A percentile compares a stretch with the other conserved stretches of the same genome.
Evolutionary conservation across 2,888 invertebrate genomes (phyloP).

Genomic region (Drosophila recens): DNA sequence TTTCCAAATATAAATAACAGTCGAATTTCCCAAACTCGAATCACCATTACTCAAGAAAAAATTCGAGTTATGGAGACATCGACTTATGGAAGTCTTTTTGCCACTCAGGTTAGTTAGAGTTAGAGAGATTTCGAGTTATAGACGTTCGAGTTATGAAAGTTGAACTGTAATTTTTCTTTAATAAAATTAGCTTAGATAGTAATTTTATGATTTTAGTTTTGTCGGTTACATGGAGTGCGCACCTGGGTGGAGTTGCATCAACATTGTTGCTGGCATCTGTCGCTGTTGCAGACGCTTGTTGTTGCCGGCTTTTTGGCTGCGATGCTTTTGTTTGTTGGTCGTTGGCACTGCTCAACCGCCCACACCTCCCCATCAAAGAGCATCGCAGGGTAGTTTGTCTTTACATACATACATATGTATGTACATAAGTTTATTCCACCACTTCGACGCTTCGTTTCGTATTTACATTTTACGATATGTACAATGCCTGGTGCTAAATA

Average conservation of each 20-base stretch:
- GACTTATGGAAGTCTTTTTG: no score
- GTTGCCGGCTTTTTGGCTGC: conserved; percentile 76
- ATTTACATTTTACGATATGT: conserved; percentile 65
- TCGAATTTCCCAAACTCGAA: no score
- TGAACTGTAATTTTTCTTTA: no score
- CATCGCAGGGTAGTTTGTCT: conserved; percentile 69
- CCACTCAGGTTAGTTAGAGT: no score
- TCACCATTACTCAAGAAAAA: no score
- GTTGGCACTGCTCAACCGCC: conserved; percentile 50
- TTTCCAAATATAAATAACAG: no score
- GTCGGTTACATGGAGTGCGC: conserved; percentile 10
- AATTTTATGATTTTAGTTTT: neutral
- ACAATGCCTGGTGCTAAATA: conserved; percentile 71
- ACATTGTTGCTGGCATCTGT: conserved; percentile 58
- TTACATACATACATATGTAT: conserved; percentile 50
- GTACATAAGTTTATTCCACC: conserved; percentile 36
- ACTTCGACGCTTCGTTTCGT: conserved; percentile 60
- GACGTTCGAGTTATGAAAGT: no score
- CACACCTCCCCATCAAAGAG: conserved; percentile 41
- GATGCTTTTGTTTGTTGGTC: conserved; percentile 58
- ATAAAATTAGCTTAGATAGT: no score
- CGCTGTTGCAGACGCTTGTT: conserved; percentile 51
- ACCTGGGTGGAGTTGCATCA: conserved; percentile 41
- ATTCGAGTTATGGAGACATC: no score
- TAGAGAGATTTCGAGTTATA: no score